Evolutionary conservation across 30 jellyfish, hydroid and myxozoan genomes (phyloP), one percentile per base, ranked within the genome.

Genomic region (Sanderia malayensis): DNA sequence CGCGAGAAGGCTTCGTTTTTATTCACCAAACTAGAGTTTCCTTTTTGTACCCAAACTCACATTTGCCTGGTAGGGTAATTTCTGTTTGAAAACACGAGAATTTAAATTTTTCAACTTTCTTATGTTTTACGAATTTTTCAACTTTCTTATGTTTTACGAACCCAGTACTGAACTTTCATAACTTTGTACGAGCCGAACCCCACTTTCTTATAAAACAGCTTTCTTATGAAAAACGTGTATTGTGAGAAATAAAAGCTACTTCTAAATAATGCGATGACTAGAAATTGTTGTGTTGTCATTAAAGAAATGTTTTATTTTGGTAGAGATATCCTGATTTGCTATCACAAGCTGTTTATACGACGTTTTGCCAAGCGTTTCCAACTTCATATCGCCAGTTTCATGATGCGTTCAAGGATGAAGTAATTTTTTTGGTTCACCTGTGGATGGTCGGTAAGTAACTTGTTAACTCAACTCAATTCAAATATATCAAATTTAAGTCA

Each of bases 321-420:
- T 68, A 88, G 97, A 63, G 79, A 30, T 74, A 34, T 53, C 92
- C 95, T 21, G 93, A 88, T 58, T 58, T 88, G 58, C 41, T 88
- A 37, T 82, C 91, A 1, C 95, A 88, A 52, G 82, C 92, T 0
- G 84, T 88, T 11, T 88, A 88, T 61, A 44, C 94, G 6, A 74
- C 79, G 1, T 88, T 88, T 27, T 88, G 97, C 33, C 92, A 74
- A 17, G 93, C 95, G 0, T 88, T 88, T 66, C 97, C 97, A 6
- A 71, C 94, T 0, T 88, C 97, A 13, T 88, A 88, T 68, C 94
- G 86, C 4, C 97, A 88, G 55, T 88, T 88, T 32, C 79, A 88
- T 74, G 97, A 74, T 27, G 52, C 22, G 15, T 88, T 88, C 70
- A 76, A 72, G 45, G 95, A 88, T 61, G 86, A 81, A 19, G 65